Conservation (phyloP, 1,140 invertebrate genomes). For the Diachasmimorpha longicaudata region DNA sequence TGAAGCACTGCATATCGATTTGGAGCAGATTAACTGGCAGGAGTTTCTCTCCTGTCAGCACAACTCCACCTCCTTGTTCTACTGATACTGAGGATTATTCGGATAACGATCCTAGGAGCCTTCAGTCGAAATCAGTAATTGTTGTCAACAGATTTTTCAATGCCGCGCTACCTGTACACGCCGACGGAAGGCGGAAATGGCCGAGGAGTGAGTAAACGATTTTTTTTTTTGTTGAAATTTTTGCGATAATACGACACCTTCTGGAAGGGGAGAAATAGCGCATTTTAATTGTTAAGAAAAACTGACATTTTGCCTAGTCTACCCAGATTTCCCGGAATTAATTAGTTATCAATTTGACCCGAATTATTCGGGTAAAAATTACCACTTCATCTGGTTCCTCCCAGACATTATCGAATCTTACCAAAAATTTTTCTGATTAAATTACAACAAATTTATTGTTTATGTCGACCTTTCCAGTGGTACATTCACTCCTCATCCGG, state of each 20-base stretch:
- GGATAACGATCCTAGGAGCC: slow-evolving; percentile 31
- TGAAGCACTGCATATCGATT: slow-evolving; percentile 67
- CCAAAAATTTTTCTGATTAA: too few species aligned
- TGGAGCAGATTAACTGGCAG: slow-evolving; percentile 62
- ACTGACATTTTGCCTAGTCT: too few species aligned
- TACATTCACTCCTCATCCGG: too few species aligned
- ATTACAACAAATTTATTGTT: too few species aligned
- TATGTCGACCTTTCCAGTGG: too few species aligned
- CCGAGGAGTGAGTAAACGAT: slow-evolving; percentile 62
- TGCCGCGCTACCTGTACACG: slow-evolving; percentile 55
- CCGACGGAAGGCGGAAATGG: slow-evolving; percentile 49
- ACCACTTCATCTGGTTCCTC: too few species aligned
- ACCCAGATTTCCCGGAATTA: too few species aligned
- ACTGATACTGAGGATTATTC: slow-evolving; percentile 51
- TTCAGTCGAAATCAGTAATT: slow-evolving; percentile 56
- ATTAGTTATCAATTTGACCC: too few species aligned
- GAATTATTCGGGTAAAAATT: too few species aligned
- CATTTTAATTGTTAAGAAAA: too few species aligned
- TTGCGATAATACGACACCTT: not conserved
- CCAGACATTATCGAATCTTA: too few species aligned
- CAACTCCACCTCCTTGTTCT: slow-evolving; percentile 45
- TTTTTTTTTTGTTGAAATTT: not conserved
- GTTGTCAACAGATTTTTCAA: slow-evolving; percentile 66
- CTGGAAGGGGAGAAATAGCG: too few species aligned
- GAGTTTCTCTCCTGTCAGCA: slow-evolving; percentile 60